A percentile compares a stretch with the other conserved stretches of the same genome.
These are phyloP conservation scores for Nomada goodeniana DNA, from an alignment of 2,888 invertebrate species.

Conservation along the genomic window DNA sequence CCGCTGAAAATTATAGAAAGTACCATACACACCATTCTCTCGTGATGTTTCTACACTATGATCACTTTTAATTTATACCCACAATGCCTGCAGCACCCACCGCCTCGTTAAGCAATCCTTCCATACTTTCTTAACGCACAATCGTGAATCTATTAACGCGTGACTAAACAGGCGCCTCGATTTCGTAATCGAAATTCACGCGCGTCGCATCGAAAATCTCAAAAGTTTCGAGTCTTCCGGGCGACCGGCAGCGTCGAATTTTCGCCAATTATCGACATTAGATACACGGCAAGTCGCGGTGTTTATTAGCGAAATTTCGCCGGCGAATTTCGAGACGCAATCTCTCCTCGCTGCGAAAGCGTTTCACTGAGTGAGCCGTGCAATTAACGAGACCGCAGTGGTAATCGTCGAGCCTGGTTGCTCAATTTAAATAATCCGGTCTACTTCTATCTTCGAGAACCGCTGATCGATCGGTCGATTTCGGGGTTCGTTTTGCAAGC, in stretches of 20 bases:
- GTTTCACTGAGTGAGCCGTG: slow-evolving; percentile 53
- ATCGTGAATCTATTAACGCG: slow-evolving; percentile 16
- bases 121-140: background rate
- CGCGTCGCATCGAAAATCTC: slow-evolving; percentile 26
- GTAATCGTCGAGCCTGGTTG: slow-evolving; percentile 59
- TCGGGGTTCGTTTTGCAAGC: background rate
- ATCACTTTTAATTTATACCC: background rate
- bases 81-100: background rate
- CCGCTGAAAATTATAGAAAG: background rate
- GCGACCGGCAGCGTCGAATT: slow-evolving; percentile 37
- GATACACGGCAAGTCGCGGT: slow-evolving; percentile 17
- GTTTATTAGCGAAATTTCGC: slow-evolving; percentile 59
- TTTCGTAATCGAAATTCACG: slow-evolving; percentile 32
- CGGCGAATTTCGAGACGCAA: slow-evolving; percentile 36
- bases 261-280: slow-evolving; percentile 60
- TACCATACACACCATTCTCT: background rate
- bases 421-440: slow-evolving; percentile 65
- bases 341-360: slow-evolving; percentile 49
- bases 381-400: slow-evolving; percentile 67
- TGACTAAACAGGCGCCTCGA: slow-evolving; percentile 16
- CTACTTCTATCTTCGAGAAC: slow-evolving; percentile 17
- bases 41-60: background rate
- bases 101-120: slow-evolving; percentile 6
- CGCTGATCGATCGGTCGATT: slow-evolving; percentile 11
- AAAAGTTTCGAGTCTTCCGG: background rate